Evolutionary conservation across 2,888 invertebrate genomes (phyloP), one percentile per base, ranked within the genome.

Genomic region (Scotopteryx bipunctaria): DNA sequence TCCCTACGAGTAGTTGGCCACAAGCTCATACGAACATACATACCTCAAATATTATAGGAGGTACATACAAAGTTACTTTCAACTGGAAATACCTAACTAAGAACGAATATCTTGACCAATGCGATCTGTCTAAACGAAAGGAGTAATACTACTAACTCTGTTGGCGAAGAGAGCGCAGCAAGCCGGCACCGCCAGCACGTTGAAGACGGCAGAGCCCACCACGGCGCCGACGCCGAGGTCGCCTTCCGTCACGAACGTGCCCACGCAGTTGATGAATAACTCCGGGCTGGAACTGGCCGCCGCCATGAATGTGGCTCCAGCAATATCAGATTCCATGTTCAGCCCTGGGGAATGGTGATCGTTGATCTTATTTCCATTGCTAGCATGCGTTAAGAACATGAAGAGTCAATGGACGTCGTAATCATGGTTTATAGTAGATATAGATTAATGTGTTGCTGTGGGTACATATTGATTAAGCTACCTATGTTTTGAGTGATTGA

Each of bases 261-360:
- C 96, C 15, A 97, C 94, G 57, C 95, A 93, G 76, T 95, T 96
- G 57, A 96, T 95, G 85, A 97, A 97, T 55, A 97, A 86, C 83
- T 97, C 97, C 0, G 97, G 96, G 52, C 95, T 95, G 0, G 96
- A 96, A 54, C 96, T 96, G 0, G 97, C 97, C 0, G 96, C 94
- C 0, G 97, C 97, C 97, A 97, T 97, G 71, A 97, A 95, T 0
- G 97, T 97, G 0, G 97, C 97, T 0, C 97, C 97, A 0, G 97
- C 96, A 15, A 97, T 94, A 70, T 97, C 97, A 60, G 93, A 92
- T 4, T 93, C 91, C 86, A 95, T 91, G 41, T 93, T 84, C 35
- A 94, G 71, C 51, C 90, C 94, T 94, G 71, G 5, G 27, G 9
- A 27, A 9, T 2, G 4, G 6, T 21, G 1, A 27, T 11, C 9